Evolutionary conservation across 2,113 vertebrate species (phyloP), one percentile per base, ranked within the genome.

Genomic region (Bos javanicus): DNA sequence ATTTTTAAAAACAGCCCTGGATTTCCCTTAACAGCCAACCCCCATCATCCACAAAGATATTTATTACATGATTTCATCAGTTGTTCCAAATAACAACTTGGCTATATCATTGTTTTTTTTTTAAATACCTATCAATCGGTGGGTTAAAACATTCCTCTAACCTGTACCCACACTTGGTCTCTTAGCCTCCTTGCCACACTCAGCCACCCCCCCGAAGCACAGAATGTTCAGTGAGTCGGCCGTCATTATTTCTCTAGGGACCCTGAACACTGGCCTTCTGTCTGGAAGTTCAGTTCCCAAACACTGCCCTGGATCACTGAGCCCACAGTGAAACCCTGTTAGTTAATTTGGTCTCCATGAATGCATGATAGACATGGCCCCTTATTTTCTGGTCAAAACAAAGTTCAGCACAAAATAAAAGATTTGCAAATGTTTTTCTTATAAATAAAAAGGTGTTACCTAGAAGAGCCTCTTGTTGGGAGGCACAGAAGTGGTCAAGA

Each of bases 181-280:
- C 12, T 83, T 36, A 23, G 52, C 81, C 12, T 56, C 52, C 52
- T n/a, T 56, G 33, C n/a, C 8, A 1, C 52, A 21, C 21, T 46
- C 6, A 0, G 80, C 60, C 85, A 8, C 81, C 52, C 21, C 2
- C 43, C 84, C 48, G 0, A 11, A 57, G 82, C 59, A 91, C 82
- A 90, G n/a, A 87, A 81, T 48, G 74, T 96, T 52, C 97, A 89
- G 50, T 67, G 86, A 84, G 64, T 87, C 64, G 82, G 86, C 78
- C 4, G 2, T 83, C 71, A 10, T 39, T 30, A 90, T 92, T 96
- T 84, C 97, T 94, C 96, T 28, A 84, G 94, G 94, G 96, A 95
- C 91, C 87, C 71, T 28, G 62, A 97, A 98, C 94, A 98, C 97
- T 95, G 91, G 28, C 36, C 94, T 76, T 94, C 97, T 98, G 91